Conservation (phyloP, 2,113 vertebrate genomes). For the Dromiciops gliroides region DNA sequence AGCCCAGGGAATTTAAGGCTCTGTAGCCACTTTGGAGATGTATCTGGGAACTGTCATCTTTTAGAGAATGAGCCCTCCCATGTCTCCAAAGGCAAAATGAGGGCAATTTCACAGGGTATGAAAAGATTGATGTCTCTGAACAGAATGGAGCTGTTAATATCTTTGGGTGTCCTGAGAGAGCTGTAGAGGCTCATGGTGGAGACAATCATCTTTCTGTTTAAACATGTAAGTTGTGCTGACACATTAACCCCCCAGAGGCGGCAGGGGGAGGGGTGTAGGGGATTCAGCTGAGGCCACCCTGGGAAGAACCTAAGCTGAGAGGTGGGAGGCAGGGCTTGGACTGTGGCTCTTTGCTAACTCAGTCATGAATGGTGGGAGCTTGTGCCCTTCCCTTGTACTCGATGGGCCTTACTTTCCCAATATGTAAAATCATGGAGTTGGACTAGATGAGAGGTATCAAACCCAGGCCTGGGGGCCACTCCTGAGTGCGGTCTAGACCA, state of each 20-base stretch:
- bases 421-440: not conserved
- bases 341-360: not conserved
- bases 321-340: not conserved
- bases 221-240: not conserved
- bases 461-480: not conserved
- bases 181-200: not conserved
- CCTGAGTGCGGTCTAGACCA: not conserved
- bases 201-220: not conserved
- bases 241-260: not conserved
- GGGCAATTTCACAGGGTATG: not conserved
- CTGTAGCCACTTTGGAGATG: not conserved
- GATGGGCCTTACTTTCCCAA: too few species aligned
- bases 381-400: too few species aligned
- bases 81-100: not conserved
- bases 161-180: not conserved
- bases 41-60: not conserved
- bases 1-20: too few species aligned
- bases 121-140: not conserved
- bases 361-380: too few species aligned
- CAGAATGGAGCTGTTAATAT: not conserved
- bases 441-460: not conserved
- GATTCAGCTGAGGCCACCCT: too few species aligned
- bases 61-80: not conserved
- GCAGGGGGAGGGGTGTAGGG: too few species aligned
- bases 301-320: too few species aligned